These are phyloP conservation scores for Euwallacea fornicatus DNA, from an alignment of 1,140 invertebrate genomes.

Conservation along the genomic window DNA sequence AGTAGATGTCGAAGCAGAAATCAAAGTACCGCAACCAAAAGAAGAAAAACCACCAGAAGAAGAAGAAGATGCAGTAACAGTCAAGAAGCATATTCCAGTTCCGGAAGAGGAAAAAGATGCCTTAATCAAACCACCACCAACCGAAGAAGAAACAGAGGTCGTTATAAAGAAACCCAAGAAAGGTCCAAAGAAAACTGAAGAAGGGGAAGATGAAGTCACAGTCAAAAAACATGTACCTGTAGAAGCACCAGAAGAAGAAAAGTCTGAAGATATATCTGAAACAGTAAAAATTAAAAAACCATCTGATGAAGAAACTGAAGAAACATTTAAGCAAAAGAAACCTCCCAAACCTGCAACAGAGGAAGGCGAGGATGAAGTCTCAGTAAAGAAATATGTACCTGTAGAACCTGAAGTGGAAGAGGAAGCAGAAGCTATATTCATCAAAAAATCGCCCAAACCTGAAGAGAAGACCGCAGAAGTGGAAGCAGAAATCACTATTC, in stretches of 20 bases:
- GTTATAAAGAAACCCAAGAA: constrained; percentile 23
- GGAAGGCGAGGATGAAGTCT: constrained; percentile 35
- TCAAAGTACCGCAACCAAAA: constrained; percentile 10
- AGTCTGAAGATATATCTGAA: constrained; percentile 34
- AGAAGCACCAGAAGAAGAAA: constrained; percentile 46
- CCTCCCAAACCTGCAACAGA: constrained; percentile 50
- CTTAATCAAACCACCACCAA: constrained; percentile 39
- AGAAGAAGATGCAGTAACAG: constrained; percentile 32
- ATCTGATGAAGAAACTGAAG: constrained; percentile 21
- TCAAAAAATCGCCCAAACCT: constrained; percentile 54
- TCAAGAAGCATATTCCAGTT: constrained; percentile 36
- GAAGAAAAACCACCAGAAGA: constrained; percentile 21
- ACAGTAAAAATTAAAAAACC: constrained; percentile 16
- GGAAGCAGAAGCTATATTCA: constrained; percentile 19
- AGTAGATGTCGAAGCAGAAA: constrained; percentile 40
- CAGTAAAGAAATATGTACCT: constrained; percentile 55
- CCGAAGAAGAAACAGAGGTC: constrained; percentile 41
- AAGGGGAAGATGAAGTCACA: constrained; percentile 35
- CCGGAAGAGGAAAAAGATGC: constrained; percentile 40
- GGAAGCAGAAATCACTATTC: constrained; percentile 35
- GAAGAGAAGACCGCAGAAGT: constrained; percentile 45
- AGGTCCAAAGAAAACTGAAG: constrained; percentile 16
- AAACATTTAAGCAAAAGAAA: constrained; percentile 42
- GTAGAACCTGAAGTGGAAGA: constrained; percentile 18
- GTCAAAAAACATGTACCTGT: constrained; percentile 35